Evolutionary conservation across 37 sponge, comb jelly and placozoan genomes (phyloP).

Genomic region (Chondrosia reniformis): DNA sequence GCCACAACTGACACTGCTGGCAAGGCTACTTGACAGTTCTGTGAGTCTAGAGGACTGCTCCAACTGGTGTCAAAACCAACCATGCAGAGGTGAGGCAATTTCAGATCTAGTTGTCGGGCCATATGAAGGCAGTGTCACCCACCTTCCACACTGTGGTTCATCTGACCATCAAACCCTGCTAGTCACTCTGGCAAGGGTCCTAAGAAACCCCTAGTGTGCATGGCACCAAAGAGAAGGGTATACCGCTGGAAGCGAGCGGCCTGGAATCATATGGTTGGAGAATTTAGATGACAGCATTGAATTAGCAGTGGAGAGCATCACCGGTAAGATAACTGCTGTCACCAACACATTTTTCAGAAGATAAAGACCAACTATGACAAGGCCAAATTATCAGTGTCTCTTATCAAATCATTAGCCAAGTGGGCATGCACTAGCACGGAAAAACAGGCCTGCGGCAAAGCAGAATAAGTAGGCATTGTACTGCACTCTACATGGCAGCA

Average conservation of each 20-base stretch:
- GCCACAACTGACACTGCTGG: constrained; percentile 17
- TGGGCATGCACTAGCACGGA: too few species aligned
- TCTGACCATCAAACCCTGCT: constrained; percentile 27
- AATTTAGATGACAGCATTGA: not conserved
- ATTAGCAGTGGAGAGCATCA: not conserved
- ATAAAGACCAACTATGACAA: not conserved
- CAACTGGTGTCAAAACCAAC: constrained; percentile 18
- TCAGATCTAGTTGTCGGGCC: constrained; percentile 11
- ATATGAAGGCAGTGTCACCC: constrained; percentile 17
- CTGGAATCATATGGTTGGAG: constrained; percentile 21
- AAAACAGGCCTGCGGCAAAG: too few species aligned
- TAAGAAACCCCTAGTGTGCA: not conserved
- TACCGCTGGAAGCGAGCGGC: constrained; percentile 16
- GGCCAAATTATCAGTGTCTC: too few species aligned
- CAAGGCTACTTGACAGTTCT: constrained; percentile 12
- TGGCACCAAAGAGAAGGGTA: not conserved
- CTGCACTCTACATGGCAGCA: too few species aligned
- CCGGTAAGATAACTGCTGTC: not conserved
- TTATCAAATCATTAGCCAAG: too few species aligned
- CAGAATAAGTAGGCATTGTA: too few species aligned
- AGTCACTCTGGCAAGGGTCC: not conserved
- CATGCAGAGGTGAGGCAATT: constrained; percentile 18
- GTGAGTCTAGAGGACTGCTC: constrained; percentile 8
- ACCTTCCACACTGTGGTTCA: constrained; percentile 24
- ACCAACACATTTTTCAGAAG: constrained; percentile 19